Base-by-base conservation (phyloP, 2,888 invertebrate species). In the Drosophila hamatofila region DNA sequence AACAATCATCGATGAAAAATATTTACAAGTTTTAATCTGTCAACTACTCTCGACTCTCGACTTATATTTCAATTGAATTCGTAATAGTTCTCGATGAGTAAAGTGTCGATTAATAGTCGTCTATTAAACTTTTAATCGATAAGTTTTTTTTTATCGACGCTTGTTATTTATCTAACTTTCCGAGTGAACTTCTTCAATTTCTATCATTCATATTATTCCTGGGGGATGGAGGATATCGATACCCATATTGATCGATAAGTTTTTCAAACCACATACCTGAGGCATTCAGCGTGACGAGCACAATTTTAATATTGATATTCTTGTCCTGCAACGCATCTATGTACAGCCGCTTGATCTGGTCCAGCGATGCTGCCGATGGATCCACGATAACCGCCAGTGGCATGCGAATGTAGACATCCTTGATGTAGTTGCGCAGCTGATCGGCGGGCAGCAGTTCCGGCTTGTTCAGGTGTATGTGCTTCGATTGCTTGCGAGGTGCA, bases 311-410 rank as follows among this genome's bases (percentile, higher is more conserved):
- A 60, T 92, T 91, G 41, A 92, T 89, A 81, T 93, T 92, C 62
- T 91, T 90, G 54, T 84, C 86, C 75, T 90, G 89, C 66, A 93
- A 72, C 14, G 93, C 92, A 73, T 93, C 92, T 52, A 91, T 92
- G 81, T 92, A 93, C 12, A 93, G 79, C 1, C 85, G 83, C 72
- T 92, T 93, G 51, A 92, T 89, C 75, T 92, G 92, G 21, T 91
- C 91, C 64, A 93, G 75, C 30, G 92, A 90, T 55, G 91, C 90
- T 1, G 89, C 72, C 25, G 92, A 91, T 35, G 93, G 93, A 84
- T 93, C 93, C 44, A 93, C 91, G 62, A 93, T 91, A 46, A 92
- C 92, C 8, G 93, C 93, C 68, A 93, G 72, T n/a, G 93, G 93
- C 91, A 92, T 92, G 56, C 93, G 91, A 60, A 93, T 91, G 75